Evolutionary conservation across 2,888 invertebrate genomes (phyloP).

Genomic region (Spilarctia lutea): DNA sequence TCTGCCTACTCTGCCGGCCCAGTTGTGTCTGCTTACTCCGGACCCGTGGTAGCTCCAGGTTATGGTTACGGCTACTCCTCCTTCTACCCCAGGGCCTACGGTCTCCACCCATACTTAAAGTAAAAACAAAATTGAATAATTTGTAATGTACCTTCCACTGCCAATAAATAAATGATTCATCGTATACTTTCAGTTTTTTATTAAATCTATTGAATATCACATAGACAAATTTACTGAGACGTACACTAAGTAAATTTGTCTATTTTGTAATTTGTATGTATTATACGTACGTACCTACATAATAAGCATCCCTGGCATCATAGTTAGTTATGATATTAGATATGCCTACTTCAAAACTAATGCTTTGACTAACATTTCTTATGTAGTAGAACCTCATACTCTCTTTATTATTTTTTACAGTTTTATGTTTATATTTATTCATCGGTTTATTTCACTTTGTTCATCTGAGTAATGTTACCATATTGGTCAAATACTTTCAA

Average conservation of each 20-base stretch:
- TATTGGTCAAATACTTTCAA: too few species aligned
- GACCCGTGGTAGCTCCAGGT: slow-evolving; percentile 53
- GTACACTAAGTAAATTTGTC: not conserved
- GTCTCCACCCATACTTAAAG: slow-evolving; percentile 19
- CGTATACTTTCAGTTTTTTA: not conserved
- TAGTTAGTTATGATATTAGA: not conserved
- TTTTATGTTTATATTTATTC: too few species aligned
- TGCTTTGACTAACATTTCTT: not conserved
- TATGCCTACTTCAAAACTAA: not conserved
- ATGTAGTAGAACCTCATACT: not conserved
- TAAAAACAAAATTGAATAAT: not conserved
- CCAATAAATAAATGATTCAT: slow-evolving; percentile 8
- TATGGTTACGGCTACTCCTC: slow-evolving; percentile 47
- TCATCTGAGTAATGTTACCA: too few species aligned
- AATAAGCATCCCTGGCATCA: too few species aligned
- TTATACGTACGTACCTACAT: not conserved
- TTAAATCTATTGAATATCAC: not conserved
- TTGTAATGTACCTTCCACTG: not conserved
- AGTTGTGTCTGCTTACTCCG: slow-evolving; percentile 55
- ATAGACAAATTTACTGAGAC: too few species aligned
- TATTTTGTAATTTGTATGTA: not conserved
- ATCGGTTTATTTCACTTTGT: too few species aligned
- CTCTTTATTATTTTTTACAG: too few species aligned
- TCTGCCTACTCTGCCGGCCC: slow-evolving; percentile 50
- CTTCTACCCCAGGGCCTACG: slow-evolving; percentile 58